Evolutionary conservation across 2,113 vertebrate species (phyloP).

Genomic region (Vombatus ursinus): DNA sequence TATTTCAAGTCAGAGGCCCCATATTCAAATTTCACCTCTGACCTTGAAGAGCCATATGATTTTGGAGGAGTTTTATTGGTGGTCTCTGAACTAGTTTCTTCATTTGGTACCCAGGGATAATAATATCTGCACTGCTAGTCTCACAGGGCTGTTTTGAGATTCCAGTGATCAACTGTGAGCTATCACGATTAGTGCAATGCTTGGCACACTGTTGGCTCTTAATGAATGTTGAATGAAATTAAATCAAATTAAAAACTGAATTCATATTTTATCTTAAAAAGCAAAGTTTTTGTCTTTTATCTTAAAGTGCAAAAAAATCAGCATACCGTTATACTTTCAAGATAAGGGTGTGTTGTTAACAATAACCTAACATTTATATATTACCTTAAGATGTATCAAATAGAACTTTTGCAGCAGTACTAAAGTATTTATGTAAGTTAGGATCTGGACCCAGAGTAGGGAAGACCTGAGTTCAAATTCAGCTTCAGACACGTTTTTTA

Average conservation of each 20-base stretch:
- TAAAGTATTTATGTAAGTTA: neutral
- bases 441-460: neutral
- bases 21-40: neutral
- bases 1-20: slow-evolving; percentile 18
- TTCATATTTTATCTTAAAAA: neutral
- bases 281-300: slow-evolving; percentile 11
- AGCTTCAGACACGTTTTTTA: neutral
- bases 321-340: neutral
- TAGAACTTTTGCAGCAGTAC: neutral
- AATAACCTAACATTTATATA: neutral
- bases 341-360: neutral
- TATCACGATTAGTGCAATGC: neutral
- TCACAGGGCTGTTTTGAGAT: neutral
- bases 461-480: neutral
- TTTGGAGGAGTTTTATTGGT: neutral
- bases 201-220: neutral
- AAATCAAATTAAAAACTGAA: neutral
- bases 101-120: neutral
- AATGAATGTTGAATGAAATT: neutral
- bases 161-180: neutral
- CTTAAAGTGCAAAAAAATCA: neutral
- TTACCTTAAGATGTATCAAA: neutral
- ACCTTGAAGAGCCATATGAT: neutral
- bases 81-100: neutral
- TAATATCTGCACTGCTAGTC: neutral